Evolutionary conservation across 2,888 invertebrate species (phyloP).

Genomic region (Maniola hyperantus): DNA sequence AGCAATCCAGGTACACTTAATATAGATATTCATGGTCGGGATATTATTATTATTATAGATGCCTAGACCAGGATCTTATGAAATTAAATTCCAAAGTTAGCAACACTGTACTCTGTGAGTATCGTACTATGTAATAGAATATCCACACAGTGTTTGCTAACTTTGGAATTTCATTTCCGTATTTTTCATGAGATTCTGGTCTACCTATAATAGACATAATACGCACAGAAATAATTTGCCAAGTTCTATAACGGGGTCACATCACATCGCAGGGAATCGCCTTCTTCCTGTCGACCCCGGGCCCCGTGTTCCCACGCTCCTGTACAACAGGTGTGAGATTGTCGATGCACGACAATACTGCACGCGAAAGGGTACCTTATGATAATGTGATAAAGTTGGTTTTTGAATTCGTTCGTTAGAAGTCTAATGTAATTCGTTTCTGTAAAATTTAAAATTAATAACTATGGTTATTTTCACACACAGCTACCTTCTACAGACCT

Average conservation of each 20-base stretch:
- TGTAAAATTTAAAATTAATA: not conserved
- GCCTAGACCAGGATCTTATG: no score
- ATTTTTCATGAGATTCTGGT: no score
- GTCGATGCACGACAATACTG: not conserved
- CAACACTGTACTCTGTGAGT: no score
- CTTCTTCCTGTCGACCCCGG: conserved; percentile 44
- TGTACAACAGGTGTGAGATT: conserved; percentile 44
- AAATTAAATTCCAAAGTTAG: no score
- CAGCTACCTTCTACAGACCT: no score
- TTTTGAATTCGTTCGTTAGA: not conserved
- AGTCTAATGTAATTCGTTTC: conserved; percentile 1
- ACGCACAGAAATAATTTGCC: conserved; percentile 15
- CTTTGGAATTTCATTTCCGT: no score
- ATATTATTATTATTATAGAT: no score
- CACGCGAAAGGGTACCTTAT: not conserved
- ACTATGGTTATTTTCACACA: not conserved
- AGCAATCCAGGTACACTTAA: no score
- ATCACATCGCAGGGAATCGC: conserved; percentile 34
- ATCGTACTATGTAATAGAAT: no score
- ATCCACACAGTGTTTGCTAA: no score
- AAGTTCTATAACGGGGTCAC: conserved; percentile 14
- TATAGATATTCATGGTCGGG: no score
- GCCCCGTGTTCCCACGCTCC: conserved; percentile 47
- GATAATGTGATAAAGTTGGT: not conserved
- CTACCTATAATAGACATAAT: not conserved